Evolutionary conservation across 1,140 invertebrate genomes (phyloP), one percentile per base, ranked within the genome.

Genomic region (Matsumurasca onukii): DNA sequence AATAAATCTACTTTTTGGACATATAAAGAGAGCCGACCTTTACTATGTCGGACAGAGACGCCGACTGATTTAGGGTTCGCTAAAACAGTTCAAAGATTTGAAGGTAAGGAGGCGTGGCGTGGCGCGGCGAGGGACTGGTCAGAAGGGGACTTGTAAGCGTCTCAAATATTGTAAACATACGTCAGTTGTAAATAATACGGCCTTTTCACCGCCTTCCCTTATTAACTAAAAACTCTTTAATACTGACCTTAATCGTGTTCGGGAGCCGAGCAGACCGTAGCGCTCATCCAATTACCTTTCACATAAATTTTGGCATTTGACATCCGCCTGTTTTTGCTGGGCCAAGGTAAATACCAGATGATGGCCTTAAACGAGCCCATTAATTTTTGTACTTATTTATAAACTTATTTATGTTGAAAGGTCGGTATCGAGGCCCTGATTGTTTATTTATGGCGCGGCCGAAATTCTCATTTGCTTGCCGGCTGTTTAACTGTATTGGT

Each of bases 211-310:
- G 34, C 34, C 34, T 39, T 17, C 17, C 34, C 34, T 39, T 39
- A 39, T 39, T 39, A 39, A 39, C 34, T 39, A 39, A 39, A 39
- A 39, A 39, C 34, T 39, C 34, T 39, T 39, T 39, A 39, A 39
- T 39, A 17, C 17, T 39, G 34, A 17, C 34, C 34, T 39, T 39
- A 39, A 39, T 39, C 34, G 34, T 17, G 34, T 39, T 17, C 34
- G 17, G 34, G 34, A 39, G 34, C 34, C 34, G 5, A 17, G 34
- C 34, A 9, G 5, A 17, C 34, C 34, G 5, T 5, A 9, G 5
- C 34, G 34, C 34, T 39, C 34, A 39, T 39, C 34, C 34, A 39
- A 39, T 39, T 39, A 39, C 5, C 34, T 17, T 39, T 39, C 34
- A 5, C 34, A 39, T 39, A 39, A 39, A 39, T 39, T 39, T 39